Base-by-base conservation (phyloP, 1,140 invertebrate species). In the Asobara japonica region DNA sequence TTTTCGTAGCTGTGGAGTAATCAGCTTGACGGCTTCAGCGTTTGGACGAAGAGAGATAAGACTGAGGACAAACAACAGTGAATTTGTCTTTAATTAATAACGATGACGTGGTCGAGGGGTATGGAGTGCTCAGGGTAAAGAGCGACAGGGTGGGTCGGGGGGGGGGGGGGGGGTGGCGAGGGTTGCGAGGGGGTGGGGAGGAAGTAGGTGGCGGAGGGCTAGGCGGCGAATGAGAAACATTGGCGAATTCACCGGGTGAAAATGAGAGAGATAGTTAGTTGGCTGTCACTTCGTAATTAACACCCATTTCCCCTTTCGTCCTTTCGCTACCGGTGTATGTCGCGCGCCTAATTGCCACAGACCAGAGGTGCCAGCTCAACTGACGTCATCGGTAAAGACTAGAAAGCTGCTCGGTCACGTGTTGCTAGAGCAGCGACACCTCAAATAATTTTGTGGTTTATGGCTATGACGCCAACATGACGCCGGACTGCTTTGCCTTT, bases 371-470 rank as follows among this genome's bases (percentile, higher is more conserved):
- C 51, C 22, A 36, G 45, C 61, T 36, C 64, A 71, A 56, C 69
- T 62, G 61, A 65, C 62, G 69, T 71, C 69, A 71, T 22, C 45
- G 30, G 25, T 27, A 70, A 36, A 64, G 69, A 25, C 48, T n/a
- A 25, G 36, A 62, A 65, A 41, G 61, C 69, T 71, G 22, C 36
- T 71, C 69, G 45, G 33, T 65, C 62, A 65, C 62, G 69, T 65
- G 36, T 25, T 27, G 38, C 51, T 27, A 10, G 11, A 25, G 20
- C 36, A 65, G 31, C 56, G 38, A 56, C 29, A 30, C n/a, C 16
- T n/a, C 31, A 71, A 71, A 71, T 71, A 71, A 71, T 65, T 56
- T 22, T 65, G 69, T 71, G 69, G 69, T 60, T 36, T 41, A 56
- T 65, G 69, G 36, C 48, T n/a, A 36, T 65, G 69, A 51, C 69